These are phyloP conservation scores for Oegoconia quadripuncta DNA, from an alignment of 2,888 invertebrate species.

Conservation along the genomic window DNA sequence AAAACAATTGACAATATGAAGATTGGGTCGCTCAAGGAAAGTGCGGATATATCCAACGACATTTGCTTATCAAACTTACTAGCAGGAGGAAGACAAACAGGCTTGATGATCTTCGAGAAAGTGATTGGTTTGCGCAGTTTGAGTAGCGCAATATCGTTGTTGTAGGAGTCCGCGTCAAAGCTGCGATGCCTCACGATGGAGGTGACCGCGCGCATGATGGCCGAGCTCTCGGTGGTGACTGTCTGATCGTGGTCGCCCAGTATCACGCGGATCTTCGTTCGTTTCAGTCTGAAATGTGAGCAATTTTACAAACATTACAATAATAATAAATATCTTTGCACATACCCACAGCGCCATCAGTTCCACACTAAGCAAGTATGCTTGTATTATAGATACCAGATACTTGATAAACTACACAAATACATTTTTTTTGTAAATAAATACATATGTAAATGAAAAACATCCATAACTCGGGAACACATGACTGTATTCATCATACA, in stretches of 20 bases:
- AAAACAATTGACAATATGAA: background rate
- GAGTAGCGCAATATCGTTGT: conserved; percentile 91
- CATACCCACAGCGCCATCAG: background rate
- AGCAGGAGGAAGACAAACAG: conserved; percentile 87
- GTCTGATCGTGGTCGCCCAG: conserved; percentile 92
- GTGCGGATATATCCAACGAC: background rate
- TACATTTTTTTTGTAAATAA: no score
- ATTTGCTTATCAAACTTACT: conserved; percentile 62
- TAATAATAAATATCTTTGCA: background rate
- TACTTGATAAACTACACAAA: no score
- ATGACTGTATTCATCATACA: no score
- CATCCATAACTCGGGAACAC: no score
- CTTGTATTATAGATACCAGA: no score
- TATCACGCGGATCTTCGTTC: conserved; percentile 89
- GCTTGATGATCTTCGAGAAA: conserved; percentile 86
- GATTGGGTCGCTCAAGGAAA: background rate
- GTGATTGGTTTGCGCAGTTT: conserved; percentile 87
- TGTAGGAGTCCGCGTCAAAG: conserved; percentile 91
- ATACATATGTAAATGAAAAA: no score
- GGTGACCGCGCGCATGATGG: conserved; percentile 90
- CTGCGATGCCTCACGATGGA: conserved; percentile 88
- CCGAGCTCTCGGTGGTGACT: conserved; percentile 86
- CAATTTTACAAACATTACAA: background rate
- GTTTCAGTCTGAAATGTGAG: conserved; percentile 79
- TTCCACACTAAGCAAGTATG: background rate